Conservation (phyloP, 2,888 invertebrate genomes). For the Galerucella calmariensis region DNA sequence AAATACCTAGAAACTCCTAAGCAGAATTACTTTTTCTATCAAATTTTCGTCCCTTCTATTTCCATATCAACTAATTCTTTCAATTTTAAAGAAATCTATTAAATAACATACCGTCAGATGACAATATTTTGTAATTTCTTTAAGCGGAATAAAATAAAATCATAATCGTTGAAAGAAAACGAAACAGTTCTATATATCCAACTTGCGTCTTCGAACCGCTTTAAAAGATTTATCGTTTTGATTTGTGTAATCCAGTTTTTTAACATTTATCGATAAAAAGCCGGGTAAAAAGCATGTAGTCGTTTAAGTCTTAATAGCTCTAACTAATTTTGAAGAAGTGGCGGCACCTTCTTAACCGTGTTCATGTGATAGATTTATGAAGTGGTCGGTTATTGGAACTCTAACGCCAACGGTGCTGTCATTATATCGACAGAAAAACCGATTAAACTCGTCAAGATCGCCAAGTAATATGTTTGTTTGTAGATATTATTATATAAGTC, state of each 20-base stretch:
- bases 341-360: slow-evolving; percentile 42
- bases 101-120: no score
- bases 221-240: slow-evolving; percentile 40
- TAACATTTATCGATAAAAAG: slow-evolving; percentile 43
- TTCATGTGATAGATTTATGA: slow-evolving; percentile 56
- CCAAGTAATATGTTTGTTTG: neutral
- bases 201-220: neutral
- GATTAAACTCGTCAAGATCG: neutral
- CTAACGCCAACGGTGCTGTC: slow-evolving; percentile 1
- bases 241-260: slow-evolving; percentile 48
- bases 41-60: no score
- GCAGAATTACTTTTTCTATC: no score
- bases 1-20: no score
- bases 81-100: no score
- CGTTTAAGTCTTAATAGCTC: slow-evolving; percentile 41
- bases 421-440: slow-evolving; percentile 5
- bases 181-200: neutral
- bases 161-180: neutral
- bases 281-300: slow-evolving; percentile 32
- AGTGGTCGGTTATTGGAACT: slow-evolving; percentile 46
- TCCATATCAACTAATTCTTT: no score
- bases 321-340: slow-evolving; percentile 48
- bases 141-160: neutral
- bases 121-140: no score
- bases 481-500: neutral